Conservation (phyloP, 2,888 invertebrate genomes). For the Leptogaster cylindrica region DNA sequence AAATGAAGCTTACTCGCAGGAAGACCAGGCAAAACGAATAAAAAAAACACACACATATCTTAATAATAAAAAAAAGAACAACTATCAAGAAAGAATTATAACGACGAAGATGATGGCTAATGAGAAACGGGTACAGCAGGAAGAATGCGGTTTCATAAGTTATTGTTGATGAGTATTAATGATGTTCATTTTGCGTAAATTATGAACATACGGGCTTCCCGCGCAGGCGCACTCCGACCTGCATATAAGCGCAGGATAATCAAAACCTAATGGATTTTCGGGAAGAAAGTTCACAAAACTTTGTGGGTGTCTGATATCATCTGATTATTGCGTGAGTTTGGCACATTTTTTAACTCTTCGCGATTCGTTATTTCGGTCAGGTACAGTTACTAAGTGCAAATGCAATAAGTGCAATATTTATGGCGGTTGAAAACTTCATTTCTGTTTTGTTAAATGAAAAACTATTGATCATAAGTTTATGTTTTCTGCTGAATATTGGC, state of each 20-base stretch:
- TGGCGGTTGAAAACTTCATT: no score
- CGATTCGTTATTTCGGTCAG: neutral
- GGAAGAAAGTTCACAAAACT: constrained; percentile 18
- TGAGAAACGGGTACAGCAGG: constrained; percentile 37
- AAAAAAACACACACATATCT: no score
- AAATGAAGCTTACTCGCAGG: neutral
- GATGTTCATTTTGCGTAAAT: constrained; percentile 43
- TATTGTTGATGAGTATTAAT: constrained; percentile 45
- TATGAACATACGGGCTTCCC: constrained; percentile 22
- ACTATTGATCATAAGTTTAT: no score
- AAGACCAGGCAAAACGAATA: neutral
- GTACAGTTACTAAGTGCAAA: constrained; percentile 18
- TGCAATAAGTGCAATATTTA: no score
- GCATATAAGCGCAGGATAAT: constrained; percentile 11
- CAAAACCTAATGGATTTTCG: constrained; percentile 31
- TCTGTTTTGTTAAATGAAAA: no score
- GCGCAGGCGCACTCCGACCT: neutral
- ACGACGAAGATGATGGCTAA: constrained; percentile 28
- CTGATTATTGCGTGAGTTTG: constrained; percentile 27
- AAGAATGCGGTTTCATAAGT: constrained; percentile 42
- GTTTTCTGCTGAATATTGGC: no score
- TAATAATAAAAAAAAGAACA: no score
- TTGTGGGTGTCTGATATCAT: constrained; percentile 34
- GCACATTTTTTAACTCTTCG: constrained; percentile 11
- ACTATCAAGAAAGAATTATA: constrained; percentile 33